phyloP scores from a whole-genome alignment of 2,113 vertebrate genomes.

The Uria aalge region DNA sequence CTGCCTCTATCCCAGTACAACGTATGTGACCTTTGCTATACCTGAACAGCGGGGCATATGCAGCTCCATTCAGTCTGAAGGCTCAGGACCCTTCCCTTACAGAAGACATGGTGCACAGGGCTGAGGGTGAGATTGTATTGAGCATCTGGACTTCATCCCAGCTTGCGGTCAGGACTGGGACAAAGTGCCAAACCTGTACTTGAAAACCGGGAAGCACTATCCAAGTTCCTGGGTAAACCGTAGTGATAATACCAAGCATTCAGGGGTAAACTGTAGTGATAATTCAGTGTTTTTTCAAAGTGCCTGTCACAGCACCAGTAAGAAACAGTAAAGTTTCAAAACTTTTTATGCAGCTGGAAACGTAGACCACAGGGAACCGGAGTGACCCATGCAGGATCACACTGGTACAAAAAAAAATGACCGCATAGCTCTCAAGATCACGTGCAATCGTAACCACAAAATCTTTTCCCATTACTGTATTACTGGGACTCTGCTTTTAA shows the following conservation, averaged over 20 bases:
- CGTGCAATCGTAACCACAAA: background rate
- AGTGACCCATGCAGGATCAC: background rate
- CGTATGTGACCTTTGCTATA: background rate
- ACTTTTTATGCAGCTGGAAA: background rate
- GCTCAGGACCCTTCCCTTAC: background rate
- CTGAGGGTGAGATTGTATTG: background rate
- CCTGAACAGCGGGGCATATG: background rate
- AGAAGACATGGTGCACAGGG: background rate
- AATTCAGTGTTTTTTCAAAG: background rate
- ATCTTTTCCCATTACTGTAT: background rate
- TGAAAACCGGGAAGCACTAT: background rate
- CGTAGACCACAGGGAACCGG: background rate
- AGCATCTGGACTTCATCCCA: background rate
- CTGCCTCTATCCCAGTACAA: background rate
- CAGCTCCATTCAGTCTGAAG: background rate
- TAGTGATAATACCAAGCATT: background rate
- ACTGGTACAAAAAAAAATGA: fast-evolving
- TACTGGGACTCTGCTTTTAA: background rate
- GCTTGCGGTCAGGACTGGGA: fast-evolving
- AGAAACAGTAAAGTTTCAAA: background rate
- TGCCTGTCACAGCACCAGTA: background rate
- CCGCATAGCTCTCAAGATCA: background rate
- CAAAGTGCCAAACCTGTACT: background rate
- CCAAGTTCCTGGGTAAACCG: background rate
- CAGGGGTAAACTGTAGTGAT: background rate